Evolutionary conservation across 1,140 invertebrate genomes (phyloP), one percentile per base, ranked within the genome.

Genomic region (Sitophilus oryzae): DNA sequence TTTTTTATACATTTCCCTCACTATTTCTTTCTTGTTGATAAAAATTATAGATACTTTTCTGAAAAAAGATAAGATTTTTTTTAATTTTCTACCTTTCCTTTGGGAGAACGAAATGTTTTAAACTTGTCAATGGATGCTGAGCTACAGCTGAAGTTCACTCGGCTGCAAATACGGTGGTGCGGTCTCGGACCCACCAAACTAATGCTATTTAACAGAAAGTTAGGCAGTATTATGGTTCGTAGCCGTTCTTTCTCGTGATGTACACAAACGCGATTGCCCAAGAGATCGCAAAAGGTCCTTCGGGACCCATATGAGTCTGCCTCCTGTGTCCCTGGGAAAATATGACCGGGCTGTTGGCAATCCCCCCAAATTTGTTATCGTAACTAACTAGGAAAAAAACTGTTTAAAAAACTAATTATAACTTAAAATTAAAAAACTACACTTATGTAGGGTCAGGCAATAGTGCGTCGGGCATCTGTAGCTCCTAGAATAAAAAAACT

Each of bases 161-260:
- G 40, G 41, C 48, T 30, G 25, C 5, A 30, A 51, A 51, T 51
- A 23, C 48, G 18, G 35, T n/a, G n/a, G n/a, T 51, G 48, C 18
- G 41, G 51, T 44, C 41, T 53, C 40, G 44, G 42, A 42, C 23
- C 30, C 34, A 42, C 23, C 16, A 19, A 53, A 53, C 51, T 53
- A 53, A 53, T 53, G 41, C 42, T 53, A 53, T 53, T 53, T 53
- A 53, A 53, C 51, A 53, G 51, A 30, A 53, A 53, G 51, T 53
- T 53, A 53, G 51, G 42, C 51, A 43, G 19, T 53, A 42, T 53
- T 53, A 53, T 53, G 51, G 40, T 53, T 42, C 34, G n/a, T n/a
- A 53, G 51, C 30, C 41, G 41, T 45, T 53, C 50, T 18, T 40
- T 23, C 36, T 19, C 35, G 52, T 55, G 52, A 55, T 55, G 52